Conservation (phyloP, 2,797 vertebrate genomes). For the Notamacropus eugenii region DNA sequence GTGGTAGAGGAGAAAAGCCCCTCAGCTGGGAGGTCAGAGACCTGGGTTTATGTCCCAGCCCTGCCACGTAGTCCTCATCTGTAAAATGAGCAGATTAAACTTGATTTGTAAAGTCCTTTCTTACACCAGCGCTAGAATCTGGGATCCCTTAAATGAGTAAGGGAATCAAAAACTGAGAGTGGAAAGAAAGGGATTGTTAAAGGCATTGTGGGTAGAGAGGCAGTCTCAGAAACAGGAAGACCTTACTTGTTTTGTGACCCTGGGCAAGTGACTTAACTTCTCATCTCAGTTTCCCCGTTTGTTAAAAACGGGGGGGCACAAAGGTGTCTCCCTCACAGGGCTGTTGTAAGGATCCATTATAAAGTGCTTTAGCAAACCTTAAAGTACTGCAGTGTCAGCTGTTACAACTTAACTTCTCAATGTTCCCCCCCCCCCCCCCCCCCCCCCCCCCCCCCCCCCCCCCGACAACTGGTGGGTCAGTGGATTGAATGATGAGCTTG, state of each 20-base stretch:
- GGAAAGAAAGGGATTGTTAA: not conserved
- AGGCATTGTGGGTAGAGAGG: not conserved
- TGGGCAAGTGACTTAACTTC: not conserved
- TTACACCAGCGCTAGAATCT: not conserved
- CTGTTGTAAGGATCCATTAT: not conserved
- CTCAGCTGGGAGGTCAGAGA: not conserved
- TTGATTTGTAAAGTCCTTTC: not conserved
- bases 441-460: no score
- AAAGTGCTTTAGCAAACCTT: not conserved
- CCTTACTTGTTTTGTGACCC: not conserved
- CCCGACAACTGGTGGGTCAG: not conserved
- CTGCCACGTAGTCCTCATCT: not conserved
- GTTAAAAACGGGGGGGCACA: not conserved
- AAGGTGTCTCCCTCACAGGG: not conserved
- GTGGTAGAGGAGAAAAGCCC: not conserved
- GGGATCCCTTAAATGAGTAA: not conserved
- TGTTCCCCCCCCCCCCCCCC: not conserved
- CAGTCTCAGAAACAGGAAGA: not conserved
- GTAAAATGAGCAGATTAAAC: not conserved
- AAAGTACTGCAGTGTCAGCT: no score
- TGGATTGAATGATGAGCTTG: not conserved
- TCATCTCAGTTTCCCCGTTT: not conserved
- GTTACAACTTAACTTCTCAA: not conserved
- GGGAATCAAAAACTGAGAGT: not conserved
- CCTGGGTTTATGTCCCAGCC: not conserved